Base-by-base conservation (phyloP, 1,140 invertebrate species). In the Antheraea pernyi region DNA sequence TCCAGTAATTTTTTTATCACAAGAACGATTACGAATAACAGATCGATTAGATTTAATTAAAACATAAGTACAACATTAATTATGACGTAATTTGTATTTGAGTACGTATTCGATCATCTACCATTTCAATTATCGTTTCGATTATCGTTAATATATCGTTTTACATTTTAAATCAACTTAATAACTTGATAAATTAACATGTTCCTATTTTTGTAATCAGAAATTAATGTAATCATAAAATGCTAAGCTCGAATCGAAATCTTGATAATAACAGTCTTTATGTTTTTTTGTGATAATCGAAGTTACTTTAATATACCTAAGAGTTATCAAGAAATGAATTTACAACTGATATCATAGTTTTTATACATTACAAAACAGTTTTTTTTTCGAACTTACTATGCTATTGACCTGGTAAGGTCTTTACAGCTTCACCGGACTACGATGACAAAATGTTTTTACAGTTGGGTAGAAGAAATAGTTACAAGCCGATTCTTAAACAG, bases 121-220 rank as follows among this genome's bases (percentile, higher is more conserved):
- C 46, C 13, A 53, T 13, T 53, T 2, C 0, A 7, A 53, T 13
- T 53, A 53, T 53, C 46, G 46, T 53, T 53, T 53, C 16, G 46
- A 53, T 53, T 53, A 53, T 53, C 46, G 16, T 53, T 53, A 53
- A 16, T 53, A 53, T 53, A 53, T 16, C 46, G 10, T 53, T 7
- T 53, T 16, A 53, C 46, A 53, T 53, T 53, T 53, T 53, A 53
- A 53, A 53, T 53, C 16, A n/a, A 53, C 16, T 53, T 53, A 53
- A 53, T 53, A 16, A 53, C 46, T 16, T 16, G 11, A 53, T 53
- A 53, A 53, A 53, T n/a, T 13, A 53, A 16, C 5, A 53, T 53
- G 46, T 53, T 53, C 46, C 46, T 53, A 13, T n/a, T 53, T 53
- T 53, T 53, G 5, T 53, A 53, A 53, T 53, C 10, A 53, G 46